A percentile compares a stretch with the other conserved stretches of the same genome.
phyloP scores from a whole-genome alignment of 35 echinoderm and acorn worm genomes.

The Ophioderma brevispina region DNA sequence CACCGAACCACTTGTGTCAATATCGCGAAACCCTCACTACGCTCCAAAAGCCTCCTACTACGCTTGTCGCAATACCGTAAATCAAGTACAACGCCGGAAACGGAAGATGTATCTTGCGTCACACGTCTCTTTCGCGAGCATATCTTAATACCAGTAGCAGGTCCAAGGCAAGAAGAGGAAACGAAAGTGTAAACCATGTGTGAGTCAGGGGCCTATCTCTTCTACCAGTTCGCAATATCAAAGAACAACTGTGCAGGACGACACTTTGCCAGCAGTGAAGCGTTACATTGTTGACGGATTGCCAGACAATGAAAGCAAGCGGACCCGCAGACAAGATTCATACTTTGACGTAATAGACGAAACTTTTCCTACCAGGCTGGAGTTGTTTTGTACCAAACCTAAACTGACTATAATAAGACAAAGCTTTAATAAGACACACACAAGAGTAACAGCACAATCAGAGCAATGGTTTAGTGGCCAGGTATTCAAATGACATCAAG shows the following conservation, averaged over 20 bases:
- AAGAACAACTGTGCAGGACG: constrained; percentile 21
- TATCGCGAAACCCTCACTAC: constrained; percentile 46
- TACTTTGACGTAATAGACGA: background rate
- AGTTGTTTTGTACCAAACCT: background rate
- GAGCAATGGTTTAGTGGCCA: constrained; percentile 70
- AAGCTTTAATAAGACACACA: constrained; percentile 49
- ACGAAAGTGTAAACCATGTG: constrained; percentile 55
- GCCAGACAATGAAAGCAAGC: constrained; percentile 39
- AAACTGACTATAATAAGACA: constrained; percentile 12
- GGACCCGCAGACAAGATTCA: background rate
- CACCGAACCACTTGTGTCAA: constrained; percentile 61
- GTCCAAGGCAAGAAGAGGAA: constrained; percentile 39
- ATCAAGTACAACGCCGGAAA: constrained; percentile 54
- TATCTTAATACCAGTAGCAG: constrained; percentile 10
- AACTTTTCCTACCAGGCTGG: background rate
- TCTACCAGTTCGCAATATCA: constrained; percentile 10
- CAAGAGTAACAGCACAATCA: constrained; percentile 42
- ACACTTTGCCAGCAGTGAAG: background rate
- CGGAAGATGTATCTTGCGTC: constrained; percentile 67
- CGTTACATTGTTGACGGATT: constrained; percentile 33
- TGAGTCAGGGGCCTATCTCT: constrained; percentile 5
- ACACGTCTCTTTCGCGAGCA: constrained; percentile 57
- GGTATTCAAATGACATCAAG: constrained; percentile 29
- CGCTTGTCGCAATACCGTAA: constrained; percentile 45
- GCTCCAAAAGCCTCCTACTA: constrained; percentile 37